phyloP scores from a whole-genome alignment of 2,888 invertebrate species.

The Drosophila longiperda region DNA sequence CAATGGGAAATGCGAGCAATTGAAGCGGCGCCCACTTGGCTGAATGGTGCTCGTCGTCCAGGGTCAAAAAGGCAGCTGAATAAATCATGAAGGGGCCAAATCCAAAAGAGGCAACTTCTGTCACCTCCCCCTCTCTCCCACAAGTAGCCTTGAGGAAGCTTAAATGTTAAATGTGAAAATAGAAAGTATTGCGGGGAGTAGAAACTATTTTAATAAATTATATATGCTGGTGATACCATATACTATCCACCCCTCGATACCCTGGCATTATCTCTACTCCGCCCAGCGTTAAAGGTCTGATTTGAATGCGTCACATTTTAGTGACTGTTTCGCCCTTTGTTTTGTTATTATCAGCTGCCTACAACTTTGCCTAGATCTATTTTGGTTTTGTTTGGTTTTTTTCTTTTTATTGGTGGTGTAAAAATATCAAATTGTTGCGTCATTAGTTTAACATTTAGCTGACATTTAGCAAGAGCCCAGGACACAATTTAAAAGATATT shows the following conservation, averaged over 20 bases:
- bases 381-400: slow-evolving; percentile 17
- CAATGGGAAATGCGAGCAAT: slow-evolving; percentile 48
- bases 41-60: slow-evolving; percentile 32
- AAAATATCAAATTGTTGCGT: slow-evolving; percentile 70
- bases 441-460: slow-evolving; percentile 53
- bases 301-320: slow-evolving; percentile 35
- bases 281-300: not conserved
- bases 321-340: not conserved
- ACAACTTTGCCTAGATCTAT: slow-evolving; percentile 12
- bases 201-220: not conserved
- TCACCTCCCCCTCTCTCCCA: no score
- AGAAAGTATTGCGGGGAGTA: not conserved
- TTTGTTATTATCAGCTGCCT: slow-evolving; percentile 38
- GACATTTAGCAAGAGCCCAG: slow-evolving; percentile 41
- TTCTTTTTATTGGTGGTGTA: slow-evolving; percentile 41
- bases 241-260: not conserved
- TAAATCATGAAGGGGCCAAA: slow-evolving; percentile 53
- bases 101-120: slow-evolving; percentile 14
- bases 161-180: slow-evolving; percentile 26
- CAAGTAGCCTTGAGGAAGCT: slow-evolving; percentile 10
- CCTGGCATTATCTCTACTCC: not conserved
- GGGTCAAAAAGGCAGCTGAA: slow-evolving; percentile 46
- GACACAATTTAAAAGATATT: slow-evolving; percentile 21
- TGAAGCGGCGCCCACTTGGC: slow-evolving; percentile 64
- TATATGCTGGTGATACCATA: no score